Evolutionary conservation across 2,113 vertebrate species (phyloP).

Genomic region (Pangasianodon hypophthalmus): DNA sequence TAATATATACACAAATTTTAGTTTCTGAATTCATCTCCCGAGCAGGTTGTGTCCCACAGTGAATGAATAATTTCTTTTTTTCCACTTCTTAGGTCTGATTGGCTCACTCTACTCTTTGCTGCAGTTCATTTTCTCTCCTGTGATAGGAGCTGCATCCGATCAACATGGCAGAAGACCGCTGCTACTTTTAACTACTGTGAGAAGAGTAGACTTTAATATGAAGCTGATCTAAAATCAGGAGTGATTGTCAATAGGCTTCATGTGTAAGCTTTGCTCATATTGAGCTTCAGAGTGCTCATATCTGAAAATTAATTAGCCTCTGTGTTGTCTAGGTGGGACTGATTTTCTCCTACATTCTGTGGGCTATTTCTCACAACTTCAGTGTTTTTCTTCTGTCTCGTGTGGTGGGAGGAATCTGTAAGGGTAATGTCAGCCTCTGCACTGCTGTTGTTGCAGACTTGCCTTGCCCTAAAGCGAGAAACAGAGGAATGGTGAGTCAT

Average conservation of each 20-base stretch:
- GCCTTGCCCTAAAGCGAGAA: slow-evolving; percentile 80
- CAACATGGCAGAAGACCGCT: slow-evolving; percentile 82
- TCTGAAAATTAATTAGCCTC: slow-evolving; percentile 16
- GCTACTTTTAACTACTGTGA: slow-evolving; percentile 84
- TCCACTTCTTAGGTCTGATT: slow-evolving; percentile 80
- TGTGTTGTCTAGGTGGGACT: slow-evolving; percentile 81
- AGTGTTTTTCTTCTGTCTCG: slow-evolving; percentile 89
- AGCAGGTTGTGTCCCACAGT: background rate
- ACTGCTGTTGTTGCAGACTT: slow-evolving; percentile 90
- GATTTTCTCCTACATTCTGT: slow-evolving; percentile 84
- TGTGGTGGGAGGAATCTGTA: slow-evolving; percentile 88
- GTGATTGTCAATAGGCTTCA: background rate
- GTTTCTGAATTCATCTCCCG: background rate
- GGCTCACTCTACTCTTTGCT: slow-evolving; percentile 90
- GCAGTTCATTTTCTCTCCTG: slow-evolving; percentile 88
- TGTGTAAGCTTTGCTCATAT: too few species aligned
- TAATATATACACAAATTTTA: slow-evolving; percentile 55
- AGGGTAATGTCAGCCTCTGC: slow-evolving; percentile 93
- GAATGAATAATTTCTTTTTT: slow-evolving; percentile 1
- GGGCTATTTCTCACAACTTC: slow-evolving; percentile 89
- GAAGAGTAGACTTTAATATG: slow-evolving; percentile 41
- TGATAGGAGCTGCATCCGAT: slow-evolving; percentile 89
- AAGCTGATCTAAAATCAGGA: background rate
- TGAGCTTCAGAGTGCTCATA: background rate
- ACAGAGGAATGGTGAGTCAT: slow-evolving; percentile 88